These are phyloP conservation scores for Ennomos fuscantarius DNA, from an alignment of 2,888 invertebrate species.

Conservation along the genomic window DNA sequence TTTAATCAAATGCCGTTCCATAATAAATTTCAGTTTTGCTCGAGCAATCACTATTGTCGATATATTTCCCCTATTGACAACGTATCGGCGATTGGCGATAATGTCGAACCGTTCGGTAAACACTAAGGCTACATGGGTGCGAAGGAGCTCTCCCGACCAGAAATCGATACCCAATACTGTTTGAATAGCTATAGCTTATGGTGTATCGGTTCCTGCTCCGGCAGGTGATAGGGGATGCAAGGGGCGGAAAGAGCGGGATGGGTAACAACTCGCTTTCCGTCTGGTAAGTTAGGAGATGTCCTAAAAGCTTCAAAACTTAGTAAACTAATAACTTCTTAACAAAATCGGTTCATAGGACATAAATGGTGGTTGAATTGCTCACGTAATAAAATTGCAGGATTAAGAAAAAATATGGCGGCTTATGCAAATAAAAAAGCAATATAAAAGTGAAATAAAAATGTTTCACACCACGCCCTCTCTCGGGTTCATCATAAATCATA, in stretches of 20 bases:
- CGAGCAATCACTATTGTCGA: slow-evolving; percentile 37
- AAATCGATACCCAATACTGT: slow-evolving; percentile 82
- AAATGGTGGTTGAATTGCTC: too few species aligned
- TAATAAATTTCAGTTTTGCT: too few species aligned
- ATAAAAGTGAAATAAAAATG: too few species aligned
- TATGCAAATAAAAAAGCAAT: too few species aligned
- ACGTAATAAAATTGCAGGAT: too few species aligned
- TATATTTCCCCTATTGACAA: slow-evolving; percentile 63
- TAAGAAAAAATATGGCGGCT: too few species aligned
- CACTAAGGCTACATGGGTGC: slow-evolving; percentile 75
- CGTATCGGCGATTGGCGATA: slow-evolving; percentile 84
- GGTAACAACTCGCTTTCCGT: slow-evolving; percentile 51
- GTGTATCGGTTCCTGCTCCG: slow-evolving; percentile 68
- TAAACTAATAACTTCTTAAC: too few species aligned
- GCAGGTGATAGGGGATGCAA: slow-evolving; percentile 70
- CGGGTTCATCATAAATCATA: slow-evolving; percentile 16
- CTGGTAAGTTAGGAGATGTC: slow-evolving; percentile 2
- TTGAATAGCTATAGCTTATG: slow-evolving; percentile 69
- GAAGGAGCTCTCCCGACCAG: slow-evolving; percentile 73
- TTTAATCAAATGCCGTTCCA: too few species aligned
- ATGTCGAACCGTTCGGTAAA: slow-evolving; percentile 84
- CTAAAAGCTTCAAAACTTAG: background rate
- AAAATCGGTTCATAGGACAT: too few species aligned
- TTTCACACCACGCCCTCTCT: slow-evolving; percentile 15
- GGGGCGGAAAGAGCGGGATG: slow-evolving; percentile 49